Conservation (phyloP, 2,888 invertebrate species). For the Hanleya hanleyi region DNA sequence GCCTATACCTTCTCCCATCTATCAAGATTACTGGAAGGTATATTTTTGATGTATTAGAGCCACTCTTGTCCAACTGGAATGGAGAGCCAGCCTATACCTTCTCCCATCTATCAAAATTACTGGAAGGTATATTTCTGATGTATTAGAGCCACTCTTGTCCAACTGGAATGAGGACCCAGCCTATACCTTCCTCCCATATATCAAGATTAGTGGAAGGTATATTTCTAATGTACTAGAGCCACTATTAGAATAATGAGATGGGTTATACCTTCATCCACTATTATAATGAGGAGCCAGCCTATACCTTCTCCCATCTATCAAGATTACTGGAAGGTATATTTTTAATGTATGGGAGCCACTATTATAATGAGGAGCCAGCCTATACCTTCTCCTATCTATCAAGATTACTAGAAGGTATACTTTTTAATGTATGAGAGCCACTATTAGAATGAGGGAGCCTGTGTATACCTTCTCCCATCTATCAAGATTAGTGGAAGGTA, state of each 20-base stretch:
- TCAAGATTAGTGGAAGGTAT: not conserved
- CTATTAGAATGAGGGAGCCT: slow-evolving; percentile 80
- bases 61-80: slow-evolving; percentile 79
- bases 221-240: too few relatives aligned
- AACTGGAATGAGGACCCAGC: slow-evolving; percentile 79
- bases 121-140: not conserved
- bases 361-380: slow-evolving; percentile 79
- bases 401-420: not conserved
- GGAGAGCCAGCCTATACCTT: slow-evolving; percentile 75
- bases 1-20: slow-evolving; percentile 76
- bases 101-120: slow-evolving; percentile 54
- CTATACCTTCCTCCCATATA: slow-evolving; percentile 61
- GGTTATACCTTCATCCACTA: slow-evolving; percentile 73
- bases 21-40: slow-evolving; percentile 64
- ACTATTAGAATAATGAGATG: slow-evolving; percentile 79
- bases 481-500: not conserved
- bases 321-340: slow-evolving; percentile 11
- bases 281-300: slow-evolving; percentile 79
- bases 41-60: too few relatives aligned
- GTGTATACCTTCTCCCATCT: slow-evolving; percentile 71
- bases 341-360: too few relatives aligned
- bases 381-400: slow-evolving; percentile 59
- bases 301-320: slow-evolving; percentile 75
- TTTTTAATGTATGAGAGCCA: too few relatives aligned
- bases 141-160: too few relatives aligned